phyloP scores from a whole-genome alignment of 2,113 vertebrate species.

The Xiphophorus maculatus region DNA sequence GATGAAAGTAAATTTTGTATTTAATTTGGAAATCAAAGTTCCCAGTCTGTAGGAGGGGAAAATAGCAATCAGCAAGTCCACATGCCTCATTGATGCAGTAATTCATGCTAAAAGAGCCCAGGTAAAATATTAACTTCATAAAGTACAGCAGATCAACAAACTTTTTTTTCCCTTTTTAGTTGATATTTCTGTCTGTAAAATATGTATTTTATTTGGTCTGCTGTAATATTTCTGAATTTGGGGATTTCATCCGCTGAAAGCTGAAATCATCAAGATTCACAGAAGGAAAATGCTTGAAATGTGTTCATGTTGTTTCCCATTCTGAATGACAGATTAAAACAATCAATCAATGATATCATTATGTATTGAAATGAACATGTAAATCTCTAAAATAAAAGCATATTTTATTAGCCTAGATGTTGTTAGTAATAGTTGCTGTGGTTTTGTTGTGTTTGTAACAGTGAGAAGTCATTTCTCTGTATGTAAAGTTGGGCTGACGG shows the following conservation, averaged over 20 bases:
- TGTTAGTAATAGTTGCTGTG: not conserved
- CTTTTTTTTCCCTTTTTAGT: not conserved
- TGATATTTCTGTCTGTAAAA: not conserved
- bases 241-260: not conserved
- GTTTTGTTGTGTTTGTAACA: not conserved
- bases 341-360: not conserved
- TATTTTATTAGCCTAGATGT: too few species aligned
- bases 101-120: too few species aligned
- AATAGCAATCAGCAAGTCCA: too few species aligned
- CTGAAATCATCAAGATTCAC: not conserved
- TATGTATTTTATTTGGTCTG: not conserved
- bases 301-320: not conserved
- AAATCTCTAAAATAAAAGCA: not conserved
- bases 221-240: not conserved
- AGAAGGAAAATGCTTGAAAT: too few species aligned
- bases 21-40: too few species aligned
- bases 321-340: not conserved
- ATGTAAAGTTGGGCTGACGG: slow-evolving; percentile 17
- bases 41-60: too few species aligned
- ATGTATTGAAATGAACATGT: not conserved
- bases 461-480: not conserved
- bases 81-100: too few species aligned
- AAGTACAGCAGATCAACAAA: not conserved
- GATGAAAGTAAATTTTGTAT: too few species aligned
- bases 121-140: too few species aligned